Evolutionary conservation across 2,113 vertebrate species (phyloP).

Genomic region (Mormyrus iriodes): DNA sequence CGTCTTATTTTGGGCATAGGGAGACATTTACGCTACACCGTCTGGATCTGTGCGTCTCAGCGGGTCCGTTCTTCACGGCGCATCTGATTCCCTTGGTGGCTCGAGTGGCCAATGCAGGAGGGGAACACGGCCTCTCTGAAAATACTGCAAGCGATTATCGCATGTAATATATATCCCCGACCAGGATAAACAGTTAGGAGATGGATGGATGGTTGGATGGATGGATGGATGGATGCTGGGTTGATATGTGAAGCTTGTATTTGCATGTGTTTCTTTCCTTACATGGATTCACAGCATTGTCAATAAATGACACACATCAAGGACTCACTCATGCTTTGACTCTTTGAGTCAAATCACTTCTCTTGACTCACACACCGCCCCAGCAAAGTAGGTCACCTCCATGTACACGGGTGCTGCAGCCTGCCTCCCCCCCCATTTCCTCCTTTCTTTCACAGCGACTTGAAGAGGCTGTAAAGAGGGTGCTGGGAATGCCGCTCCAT

Average conservation of each 20-base stretch:
- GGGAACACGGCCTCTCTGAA: background rate
- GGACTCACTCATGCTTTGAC: slow-evolving; percentile 13
- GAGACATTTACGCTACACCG: background rate
- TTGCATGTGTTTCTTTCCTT: background rate
- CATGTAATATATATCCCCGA: background rate
- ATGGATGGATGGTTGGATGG: background rate
- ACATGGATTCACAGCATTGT: background rate
- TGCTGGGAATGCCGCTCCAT: background rate
- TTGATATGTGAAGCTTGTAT: background rate
- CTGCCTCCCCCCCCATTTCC: background rate
- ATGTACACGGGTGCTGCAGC: slow-evolving; percentile 2
- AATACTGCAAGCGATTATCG: background rate
- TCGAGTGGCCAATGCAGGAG: background rate
- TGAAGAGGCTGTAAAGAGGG: background rate
- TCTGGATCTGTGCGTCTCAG: background rate
- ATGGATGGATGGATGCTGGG: background rate
- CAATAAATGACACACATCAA: background rate
- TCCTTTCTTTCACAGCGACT: background rate
- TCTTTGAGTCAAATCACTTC: background rate
- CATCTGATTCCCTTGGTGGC: background rate
- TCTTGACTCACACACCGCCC: background rate
- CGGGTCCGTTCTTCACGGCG: background rate
- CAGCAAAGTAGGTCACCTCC: slow-evolving; percentile 24
- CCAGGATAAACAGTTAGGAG: background rate
- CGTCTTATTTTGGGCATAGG: background rate